These are phyloP conservation scores for Fukomys damarensis DNA, from an alignment of 2,113 vertebrate species.

Conservation along the genomic window DNA sequence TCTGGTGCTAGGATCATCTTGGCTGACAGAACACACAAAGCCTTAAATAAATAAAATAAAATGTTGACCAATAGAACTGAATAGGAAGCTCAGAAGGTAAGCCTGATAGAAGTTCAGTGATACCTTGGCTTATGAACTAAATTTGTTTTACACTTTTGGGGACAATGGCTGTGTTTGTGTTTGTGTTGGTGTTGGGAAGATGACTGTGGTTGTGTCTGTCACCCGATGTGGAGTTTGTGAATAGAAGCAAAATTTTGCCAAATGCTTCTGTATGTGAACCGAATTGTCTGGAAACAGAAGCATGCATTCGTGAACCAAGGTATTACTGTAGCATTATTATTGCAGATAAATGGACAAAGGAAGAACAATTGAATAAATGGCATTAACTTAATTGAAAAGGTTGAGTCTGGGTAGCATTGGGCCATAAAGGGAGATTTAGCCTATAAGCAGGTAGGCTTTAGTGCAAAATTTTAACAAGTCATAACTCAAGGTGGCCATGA, in stretches of 20 bases:
- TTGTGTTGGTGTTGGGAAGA: neutral
- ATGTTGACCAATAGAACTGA: neutral
- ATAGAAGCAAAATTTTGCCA: neutral
- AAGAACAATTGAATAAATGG: neutral
- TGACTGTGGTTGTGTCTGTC: neutral
- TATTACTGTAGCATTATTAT: neutral
- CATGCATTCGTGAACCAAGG: neutral
- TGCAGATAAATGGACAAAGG: neutral
- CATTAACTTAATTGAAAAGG: neutral
- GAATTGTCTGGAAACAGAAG: neutral
- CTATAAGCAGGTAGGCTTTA: neutral
- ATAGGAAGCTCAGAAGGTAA: neutral
- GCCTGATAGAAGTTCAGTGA: neutral
- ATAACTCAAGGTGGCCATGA: neutral
- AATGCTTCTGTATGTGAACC: neutral
- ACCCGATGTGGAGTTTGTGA: neutral
- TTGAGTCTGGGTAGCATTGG: neutral
- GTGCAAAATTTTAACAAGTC: neutral
- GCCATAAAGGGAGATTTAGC: neutral
- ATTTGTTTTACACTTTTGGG: neutral
- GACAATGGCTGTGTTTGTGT: neutral
- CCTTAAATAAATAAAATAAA: neutral
- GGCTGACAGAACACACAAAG: neutral
- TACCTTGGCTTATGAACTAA: neutral
- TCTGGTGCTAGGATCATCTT: neutral